These are phyloP conservation scores for Heptranchias perlo DNA, from an alignment of 2,113 vertebrate species.

Conservation along the genomic window DNA sequence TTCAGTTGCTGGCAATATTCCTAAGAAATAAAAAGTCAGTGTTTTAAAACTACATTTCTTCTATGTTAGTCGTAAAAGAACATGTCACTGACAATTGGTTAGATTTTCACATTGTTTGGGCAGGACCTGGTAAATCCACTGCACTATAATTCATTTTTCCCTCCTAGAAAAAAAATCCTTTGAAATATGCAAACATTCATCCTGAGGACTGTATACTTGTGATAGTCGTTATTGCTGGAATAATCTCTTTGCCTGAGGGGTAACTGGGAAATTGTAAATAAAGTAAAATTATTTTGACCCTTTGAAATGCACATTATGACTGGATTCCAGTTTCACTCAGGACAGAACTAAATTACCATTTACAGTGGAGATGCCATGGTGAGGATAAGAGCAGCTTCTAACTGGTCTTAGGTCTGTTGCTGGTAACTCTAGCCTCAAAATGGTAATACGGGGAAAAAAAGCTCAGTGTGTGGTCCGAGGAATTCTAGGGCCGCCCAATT, in stretches of 20 bases:
- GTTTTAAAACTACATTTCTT: background rate
- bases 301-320: background rate
- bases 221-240: too few species aligned
- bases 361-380: background rate
- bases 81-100: background rate
- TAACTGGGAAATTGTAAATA: too few species aligned
- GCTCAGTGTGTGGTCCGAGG: background rate
- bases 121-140: background rate
- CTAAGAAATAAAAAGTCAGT: constrained; percentile 52
- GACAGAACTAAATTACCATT: background rate
- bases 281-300: background rate
- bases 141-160: background rate
- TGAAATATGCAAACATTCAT: background rate
- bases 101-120: background rate
- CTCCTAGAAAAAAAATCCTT: background rate
- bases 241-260: too few species aligned
- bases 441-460: background rate
- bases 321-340: background rate
- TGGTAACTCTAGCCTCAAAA: background rate
- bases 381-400: background rate
- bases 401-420: background rate
- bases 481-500: background rate
- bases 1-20: constrained; percentile 75
- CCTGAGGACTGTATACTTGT: too few species aligned
- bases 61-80: background rate